These are phyloP conservation scores for Zenarchopterus dispar DNA, from an alignment of 2,797 vertebrate species.

Conservation along the genomic window DNA sequence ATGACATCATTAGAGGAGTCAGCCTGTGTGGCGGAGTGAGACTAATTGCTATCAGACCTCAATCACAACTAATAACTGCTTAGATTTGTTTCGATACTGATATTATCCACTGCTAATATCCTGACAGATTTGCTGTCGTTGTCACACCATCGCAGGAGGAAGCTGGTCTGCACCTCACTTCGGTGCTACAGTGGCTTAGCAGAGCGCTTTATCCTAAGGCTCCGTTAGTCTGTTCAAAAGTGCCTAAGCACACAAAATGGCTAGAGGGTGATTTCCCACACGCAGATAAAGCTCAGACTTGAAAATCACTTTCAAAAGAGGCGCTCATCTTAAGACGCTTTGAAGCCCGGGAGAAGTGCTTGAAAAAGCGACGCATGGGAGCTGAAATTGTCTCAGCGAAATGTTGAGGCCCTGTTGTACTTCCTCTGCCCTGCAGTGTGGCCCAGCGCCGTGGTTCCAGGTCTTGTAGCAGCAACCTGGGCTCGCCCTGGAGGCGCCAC, in stretches of 20 bases:
- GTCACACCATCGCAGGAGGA: conserved; percentile 25
- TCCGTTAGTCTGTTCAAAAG: conserved; percentile 75
- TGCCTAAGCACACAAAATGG: conserved; percentile 78
- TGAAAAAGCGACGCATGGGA: conserved; percentile 49
- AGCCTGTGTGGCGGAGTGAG: conserved; percentile 60
- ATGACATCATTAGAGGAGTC: conserved; percentile 80
- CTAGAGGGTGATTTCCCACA: conserved; percentile 76
- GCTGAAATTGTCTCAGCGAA: conserved; percentile 48
- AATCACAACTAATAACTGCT: conserved; percentile 77
- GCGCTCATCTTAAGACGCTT: conserved; percentile 68
- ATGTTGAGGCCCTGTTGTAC: conserved; percentile 42
- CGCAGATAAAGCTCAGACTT: conserved; percentile 74
- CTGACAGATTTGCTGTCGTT: conserved; percentile 62
- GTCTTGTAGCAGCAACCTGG: conserved; percentile 40
- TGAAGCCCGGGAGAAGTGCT: conserved; percentile 68
- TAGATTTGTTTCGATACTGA: conserved; percentile 74
- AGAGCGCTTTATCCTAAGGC: conserved; percentile 71
- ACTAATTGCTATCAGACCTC: conserved; percentile 82
- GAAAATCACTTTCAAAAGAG: conserved; percentile 77
- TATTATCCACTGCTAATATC: conserved; percentile 70
- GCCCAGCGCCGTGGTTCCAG: conserved; percentile 28
- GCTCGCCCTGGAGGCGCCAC: conserved; percentile 74
- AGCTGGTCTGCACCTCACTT: conserved; percentile 53
- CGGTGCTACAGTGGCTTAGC: conserved; percentile 50
- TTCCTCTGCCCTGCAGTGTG: conserved; percentile 17